phyloP scores from a whole-genome alignment of 23 tunicate species.

The Clavelina lepadiformis region DNA sequence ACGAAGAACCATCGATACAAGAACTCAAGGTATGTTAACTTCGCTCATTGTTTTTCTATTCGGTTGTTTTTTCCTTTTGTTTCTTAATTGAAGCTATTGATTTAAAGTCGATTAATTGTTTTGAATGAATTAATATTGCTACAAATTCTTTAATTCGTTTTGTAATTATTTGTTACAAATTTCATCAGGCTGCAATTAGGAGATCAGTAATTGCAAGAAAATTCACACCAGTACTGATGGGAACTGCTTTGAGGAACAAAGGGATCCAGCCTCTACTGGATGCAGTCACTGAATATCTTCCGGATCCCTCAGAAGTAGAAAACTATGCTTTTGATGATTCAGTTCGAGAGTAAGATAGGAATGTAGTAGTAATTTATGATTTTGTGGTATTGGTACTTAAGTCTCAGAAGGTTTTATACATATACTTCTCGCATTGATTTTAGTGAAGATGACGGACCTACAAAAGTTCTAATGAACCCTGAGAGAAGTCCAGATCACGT shows the following conservation, averaged over 20 bases:
- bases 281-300: conserved; percentile 57
- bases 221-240: conserved; percentile 81
- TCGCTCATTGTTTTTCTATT: neutral
- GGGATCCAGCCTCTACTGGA: conserved; percentile 86
- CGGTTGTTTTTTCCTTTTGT: neutral
- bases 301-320: conserved; percentile 79
- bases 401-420: too few relatives aligned
- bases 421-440: too few relatives aligned
- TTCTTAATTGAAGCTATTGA: neutral
- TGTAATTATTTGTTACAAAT: neutral
- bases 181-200: conserved; percentile 77
- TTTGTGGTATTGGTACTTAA: too few relatives aligned
- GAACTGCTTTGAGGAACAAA: conserved; percentile 84
- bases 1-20: conserved; percentile 63
- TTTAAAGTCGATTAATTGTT: neutral
- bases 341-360: too few relatives aligned
- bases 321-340: conserved; percentile 71
- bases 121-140: neutral
- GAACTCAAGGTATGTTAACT: conserved; percentile 49
- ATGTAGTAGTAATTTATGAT: too few relatives aligned
- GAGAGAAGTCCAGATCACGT: conserved; percentile 37
- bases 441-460: conserved; percentile 21
- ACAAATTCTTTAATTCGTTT: neutral
- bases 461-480: conserved; percentile 47
- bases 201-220: conserved; percentile 64